Conservation (phyloP, 2,113 vertebrate genomes). For the Passer montanus region DNA sequence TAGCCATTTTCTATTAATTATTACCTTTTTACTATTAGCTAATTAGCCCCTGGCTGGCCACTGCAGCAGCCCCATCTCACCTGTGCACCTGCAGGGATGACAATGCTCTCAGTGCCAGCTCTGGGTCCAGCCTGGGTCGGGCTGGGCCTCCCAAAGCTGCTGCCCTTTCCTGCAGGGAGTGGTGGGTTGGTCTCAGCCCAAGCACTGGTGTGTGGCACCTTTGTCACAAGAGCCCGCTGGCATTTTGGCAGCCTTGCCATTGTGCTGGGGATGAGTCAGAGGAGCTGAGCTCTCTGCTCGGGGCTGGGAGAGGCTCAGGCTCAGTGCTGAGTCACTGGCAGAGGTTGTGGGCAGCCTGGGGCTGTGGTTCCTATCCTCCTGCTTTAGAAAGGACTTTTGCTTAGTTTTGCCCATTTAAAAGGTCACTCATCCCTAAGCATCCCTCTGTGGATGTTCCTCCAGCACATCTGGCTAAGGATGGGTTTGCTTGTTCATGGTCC, state of each 20-base stretch:
- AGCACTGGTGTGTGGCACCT: neutral
- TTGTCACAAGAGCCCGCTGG: neutral
- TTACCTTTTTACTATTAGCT: neutral
- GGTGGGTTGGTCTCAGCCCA: neutral
- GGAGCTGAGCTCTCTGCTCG: neutral
- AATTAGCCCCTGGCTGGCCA: neutral
- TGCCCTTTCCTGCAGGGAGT: neutral
- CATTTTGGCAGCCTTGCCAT: neutral
- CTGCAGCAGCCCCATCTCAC: neutral
- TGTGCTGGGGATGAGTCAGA: conserved; percentile 29
- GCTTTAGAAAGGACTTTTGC: neutral
- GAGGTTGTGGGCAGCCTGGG: neutral
- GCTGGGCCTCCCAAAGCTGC: neutral
- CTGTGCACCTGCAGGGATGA: neutral
- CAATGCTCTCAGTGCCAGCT: fast-evolving
- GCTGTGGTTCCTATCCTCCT: neutral
- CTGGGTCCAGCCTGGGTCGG: neutral
- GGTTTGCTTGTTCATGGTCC: neutral
- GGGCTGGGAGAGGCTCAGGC: neutral
- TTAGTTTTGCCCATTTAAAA: neutral
- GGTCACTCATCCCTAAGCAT: neutral
- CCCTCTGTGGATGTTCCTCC: neutral
- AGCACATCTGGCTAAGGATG: neutral
- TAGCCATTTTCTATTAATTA: neutral
- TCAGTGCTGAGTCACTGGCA: conserved; percentile 34